A percentile compares a stretch with the other conserved stretches of the same genome.
Conservation (phyloP, 92 coral and sea anemone genomes). For the Parazoanthus atlanticus region DNA sequence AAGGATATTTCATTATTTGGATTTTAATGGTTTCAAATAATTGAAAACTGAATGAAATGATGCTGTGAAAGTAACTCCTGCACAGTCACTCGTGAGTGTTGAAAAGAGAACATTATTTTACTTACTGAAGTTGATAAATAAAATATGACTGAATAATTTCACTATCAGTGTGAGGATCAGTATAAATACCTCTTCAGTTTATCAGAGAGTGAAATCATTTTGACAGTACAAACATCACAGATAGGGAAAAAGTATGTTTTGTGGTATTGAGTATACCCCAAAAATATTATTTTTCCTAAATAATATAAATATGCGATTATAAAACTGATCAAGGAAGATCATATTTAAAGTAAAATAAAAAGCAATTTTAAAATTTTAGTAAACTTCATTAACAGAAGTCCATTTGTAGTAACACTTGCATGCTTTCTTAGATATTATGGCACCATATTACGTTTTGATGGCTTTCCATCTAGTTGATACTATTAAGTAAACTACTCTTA, state of each 20-base stretch:
- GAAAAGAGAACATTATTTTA: neutral
- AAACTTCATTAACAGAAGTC: neutral
- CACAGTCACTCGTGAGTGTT: too few species aligned
- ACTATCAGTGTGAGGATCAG: too few species aligned
- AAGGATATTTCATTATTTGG: too few species aligned
- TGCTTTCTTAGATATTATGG: too few species aligned
- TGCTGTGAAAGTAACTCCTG: neutral
- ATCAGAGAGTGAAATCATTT: neutral
- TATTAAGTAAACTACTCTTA: neutral
- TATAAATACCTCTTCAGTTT: neutral
- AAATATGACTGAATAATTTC: neutral
- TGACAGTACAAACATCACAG: neutral
- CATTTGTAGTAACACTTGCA: neutral
- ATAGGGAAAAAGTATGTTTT: too few species aligned
- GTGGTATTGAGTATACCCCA: neutral
- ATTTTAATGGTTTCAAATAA: too few species aligned
- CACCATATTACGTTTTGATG: too few species aligned
- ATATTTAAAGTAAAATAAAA: neutral
- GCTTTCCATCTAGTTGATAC: neutral
- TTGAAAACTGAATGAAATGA: too few species aligned
- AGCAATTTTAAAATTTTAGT: neutral
- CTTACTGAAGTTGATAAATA: neutral
- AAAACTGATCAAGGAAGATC: neutral
- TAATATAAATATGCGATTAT: neutral
- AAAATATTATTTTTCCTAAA: neutral